Evolutionary conservation across 2,797 vertebrate genomes (phyloP), one percentile per base, ranked within the genome.

Genomic region (Sebastolobus altivelis): DNA sequence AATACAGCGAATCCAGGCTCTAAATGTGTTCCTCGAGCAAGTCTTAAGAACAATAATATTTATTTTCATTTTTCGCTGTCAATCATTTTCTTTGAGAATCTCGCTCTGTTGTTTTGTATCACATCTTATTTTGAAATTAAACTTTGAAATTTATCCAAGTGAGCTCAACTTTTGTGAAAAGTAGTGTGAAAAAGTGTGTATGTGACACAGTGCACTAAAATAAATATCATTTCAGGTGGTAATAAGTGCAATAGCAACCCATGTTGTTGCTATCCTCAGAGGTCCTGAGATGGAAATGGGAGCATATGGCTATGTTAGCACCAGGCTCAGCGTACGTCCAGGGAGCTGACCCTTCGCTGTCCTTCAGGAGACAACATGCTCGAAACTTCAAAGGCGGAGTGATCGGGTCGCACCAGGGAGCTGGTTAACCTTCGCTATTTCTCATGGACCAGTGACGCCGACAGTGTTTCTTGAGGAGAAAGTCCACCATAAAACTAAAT

Each of bases 261-360:
- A 18, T 67, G 65, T 60, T 66, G 35, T 40, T 80, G 58, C 52
- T 69, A 20, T 54, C 70, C 66, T 65, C 60, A 63, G 71, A 66
- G 69, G 38, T 54, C 65, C 60, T 10, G 20, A 40, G 68, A 71
- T 72, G 20, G 72, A 73, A 81, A 65, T 14, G 65, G 40, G 52
- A 77, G 58, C 87, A 80, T 80, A 81, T 87, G 85, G 68, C 65
- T 5, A 66, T 70, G 56, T 78, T 83, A 67, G 65, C 83, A 72
- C 75, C 82, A 29, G 58, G 38, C 79, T 59, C 25, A 20, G 56
- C 29, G 1, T 27, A 14, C 10, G 46, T 65, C 38, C 54, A 2
- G 59, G 85, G 78, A 85, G 3, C 49, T 72, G 87, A 86, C 87
- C 88, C 87, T 75, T 76, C 4, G 16, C 59, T 1, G 60, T 84